These are phyloP conservation scores for Prionailurus viverrinus DNA, from an alignment of 2,113 vertebrate genomes.

Conservation along the genomic window DNA sequence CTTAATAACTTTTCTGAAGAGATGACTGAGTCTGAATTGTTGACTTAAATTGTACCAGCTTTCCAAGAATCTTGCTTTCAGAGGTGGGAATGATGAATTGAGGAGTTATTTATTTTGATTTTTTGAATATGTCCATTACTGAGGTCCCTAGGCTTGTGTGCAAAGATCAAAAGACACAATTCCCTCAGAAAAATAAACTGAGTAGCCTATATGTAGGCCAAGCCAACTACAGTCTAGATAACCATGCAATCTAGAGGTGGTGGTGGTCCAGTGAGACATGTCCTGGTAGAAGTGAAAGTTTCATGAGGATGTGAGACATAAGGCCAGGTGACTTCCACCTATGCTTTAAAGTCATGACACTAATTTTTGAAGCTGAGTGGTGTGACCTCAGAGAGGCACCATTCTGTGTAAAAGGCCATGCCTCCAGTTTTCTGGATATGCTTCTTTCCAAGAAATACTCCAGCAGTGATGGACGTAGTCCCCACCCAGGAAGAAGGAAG, in stretches of 20 bases:
- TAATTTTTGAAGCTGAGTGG: not conserved
- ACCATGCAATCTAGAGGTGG: not conserved
- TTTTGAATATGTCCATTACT: constrained; percentile 58
- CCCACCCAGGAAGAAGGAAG: not conserved
- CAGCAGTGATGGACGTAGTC: not conserved
- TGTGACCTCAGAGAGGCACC: not conserved
- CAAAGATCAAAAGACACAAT: constrained; percentile 70
- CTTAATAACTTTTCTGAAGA: constrained; percentile 75
- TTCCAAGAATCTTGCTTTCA: constrained; percentile 65
- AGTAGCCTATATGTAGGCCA: not conserved
- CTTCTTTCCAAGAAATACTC: not conserved
- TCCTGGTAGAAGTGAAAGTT: not conserved
- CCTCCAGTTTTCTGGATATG: not conserved
- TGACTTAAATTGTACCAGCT: constrained; percentile 60
- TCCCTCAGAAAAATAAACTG: constrained; percentile 43
- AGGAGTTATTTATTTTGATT: constrained; percentile 67
- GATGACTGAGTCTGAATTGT: constrained; percentile 52
- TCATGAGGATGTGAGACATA: not conserved
- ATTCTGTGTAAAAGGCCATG: not conserved
- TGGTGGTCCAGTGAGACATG: not conserved
- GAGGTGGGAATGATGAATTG: constrained; percentile 62
- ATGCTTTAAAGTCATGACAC: not conserved
- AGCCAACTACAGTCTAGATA: not conserved
- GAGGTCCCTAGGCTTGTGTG: not conserved
- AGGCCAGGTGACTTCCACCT: not conserved